These are phyloP conservation scores for Leiothrix lutea DNA, from an alignment of 2,113 vertebrate genomes.

Conservation along the genomic window DNA sequence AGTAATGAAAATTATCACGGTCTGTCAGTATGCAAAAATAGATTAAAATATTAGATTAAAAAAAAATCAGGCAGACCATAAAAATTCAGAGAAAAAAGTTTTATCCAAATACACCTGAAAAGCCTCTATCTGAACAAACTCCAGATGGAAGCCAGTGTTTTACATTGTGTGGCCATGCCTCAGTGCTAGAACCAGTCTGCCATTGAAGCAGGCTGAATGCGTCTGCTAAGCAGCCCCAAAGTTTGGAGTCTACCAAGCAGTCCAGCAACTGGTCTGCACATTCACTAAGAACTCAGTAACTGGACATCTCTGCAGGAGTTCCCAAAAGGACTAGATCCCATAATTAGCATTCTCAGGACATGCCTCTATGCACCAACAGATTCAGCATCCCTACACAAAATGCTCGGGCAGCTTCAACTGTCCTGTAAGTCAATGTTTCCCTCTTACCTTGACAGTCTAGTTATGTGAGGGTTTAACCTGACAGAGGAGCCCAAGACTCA, in stretches of 20 bases:
- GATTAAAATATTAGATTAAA: not conserved
- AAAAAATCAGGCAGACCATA: not conserved
- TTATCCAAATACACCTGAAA: not conserved
- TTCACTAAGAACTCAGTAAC: not conserved
- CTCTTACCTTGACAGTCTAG: not conserved
- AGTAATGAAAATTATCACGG: not conserved
- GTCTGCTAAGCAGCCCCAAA: not conserved
- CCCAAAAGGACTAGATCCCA: not conserved
- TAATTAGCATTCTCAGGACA: not conserved
- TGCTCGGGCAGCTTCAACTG: not conserved
- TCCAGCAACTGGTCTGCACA: not conserved
- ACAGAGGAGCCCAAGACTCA: not conserved
- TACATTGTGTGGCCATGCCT: not conserved
- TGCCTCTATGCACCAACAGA: not conserved
- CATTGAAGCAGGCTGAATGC: not conserved
- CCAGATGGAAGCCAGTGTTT: not conserved
- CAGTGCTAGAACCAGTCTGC: not conserved
- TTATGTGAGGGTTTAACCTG: not conserved
- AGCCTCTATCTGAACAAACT: not conserved
- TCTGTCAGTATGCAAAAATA: not conserved
- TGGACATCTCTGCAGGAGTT: not conserved
- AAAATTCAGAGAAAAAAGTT: not conserved
- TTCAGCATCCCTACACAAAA: not conserved
- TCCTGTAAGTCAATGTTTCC: not conserved
- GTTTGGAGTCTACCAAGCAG: not conserved